phyloP scores from a whole-genome alignment of 2,797 vertebrate species.

The Meriones psammophilus region DNA sequence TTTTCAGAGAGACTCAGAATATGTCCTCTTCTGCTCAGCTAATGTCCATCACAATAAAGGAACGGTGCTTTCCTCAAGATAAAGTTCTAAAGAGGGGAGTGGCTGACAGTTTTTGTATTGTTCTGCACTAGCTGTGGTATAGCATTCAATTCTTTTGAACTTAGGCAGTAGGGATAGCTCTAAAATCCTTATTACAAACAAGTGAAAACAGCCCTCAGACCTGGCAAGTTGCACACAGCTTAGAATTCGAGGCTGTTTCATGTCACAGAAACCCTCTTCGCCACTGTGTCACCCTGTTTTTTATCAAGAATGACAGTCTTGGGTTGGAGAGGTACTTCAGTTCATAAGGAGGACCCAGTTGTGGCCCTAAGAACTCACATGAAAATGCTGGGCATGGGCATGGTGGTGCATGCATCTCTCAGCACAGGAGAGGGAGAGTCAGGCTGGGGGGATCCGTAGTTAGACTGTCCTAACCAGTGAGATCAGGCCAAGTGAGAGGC shows the following conservation, averaged over 20 bases:
- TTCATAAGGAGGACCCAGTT: not conserved
- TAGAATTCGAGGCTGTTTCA: not conserved
- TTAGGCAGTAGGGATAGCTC: not conserved
- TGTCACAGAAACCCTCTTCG: slow-evolving; percentile 24
- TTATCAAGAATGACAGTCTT: not conserved
- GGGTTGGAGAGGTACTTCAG: not conserved
- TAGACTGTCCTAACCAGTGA: not conserved
- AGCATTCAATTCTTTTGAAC: slow-evolving; percentile 23
- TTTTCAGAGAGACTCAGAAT: slow-evolving; percentile 10
- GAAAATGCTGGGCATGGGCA: not conserved
- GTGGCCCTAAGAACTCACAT: not conserved
- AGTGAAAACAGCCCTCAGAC: not conserved
- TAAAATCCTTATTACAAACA: not conserved
- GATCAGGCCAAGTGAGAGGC: not conserved
- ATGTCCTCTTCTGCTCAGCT: not conserved
- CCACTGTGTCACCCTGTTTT: not conserved
- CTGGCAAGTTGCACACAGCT: slow-evolving; percentile 20
- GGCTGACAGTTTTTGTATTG: not conserved
- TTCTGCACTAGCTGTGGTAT: not conserved
- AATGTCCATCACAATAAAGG: not conserved
- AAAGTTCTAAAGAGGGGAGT: not conserved
- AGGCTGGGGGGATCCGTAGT: not conserved
- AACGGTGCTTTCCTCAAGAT: slow-evolving; percentile 48
- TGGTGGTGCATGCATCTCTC: no score
- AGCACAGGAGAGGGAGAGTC: not conserved